Conservation (phyloP, 2,113 vertebrate species). For the Microtus ochrogaster region DNA sequence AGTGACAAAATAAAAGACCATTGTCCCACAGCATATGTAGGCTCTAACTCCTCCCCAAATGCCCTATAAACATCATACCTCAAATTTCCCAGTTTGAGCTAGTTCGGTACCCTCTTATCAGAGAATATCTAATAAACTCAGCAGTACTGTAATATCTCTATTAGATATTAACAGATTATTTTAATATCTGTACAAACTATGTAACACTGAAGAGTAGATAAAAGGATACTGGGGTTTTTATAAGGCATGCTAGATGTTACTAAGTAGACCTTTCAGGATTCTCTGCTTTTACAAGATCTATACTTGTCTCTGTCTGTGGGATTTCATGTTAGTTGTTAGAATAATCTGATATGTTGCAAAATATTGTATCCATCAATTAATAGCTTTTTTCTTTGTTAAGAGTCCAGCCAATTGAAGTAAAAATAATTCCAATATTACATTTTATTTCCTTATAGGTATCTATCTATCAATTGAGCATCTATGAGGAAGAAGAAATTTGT, state of each 20-base stretch:
- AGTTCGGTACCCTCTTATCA: not conserved
- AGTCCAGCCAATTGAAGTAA: not conserved
- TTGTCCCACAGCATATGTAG: not conserved
- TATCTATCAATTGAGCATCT: not conserved
- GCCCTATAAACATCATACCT: not conserved
- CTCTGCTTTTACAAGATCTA: not conserved
- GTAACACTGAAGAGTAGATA: not conserved
- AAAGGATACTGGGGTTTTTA: not conserved
- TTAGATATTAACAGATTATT: not conserved
- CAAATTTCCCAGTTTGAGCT: not conserved
- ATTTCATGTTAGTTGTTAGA: not conserved
- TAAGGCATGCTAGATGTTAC: not conserved
- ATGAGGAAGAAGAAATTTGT: not conserved
- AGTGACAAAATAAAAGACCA: too few species aligned
- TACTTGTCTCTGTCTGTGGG: not conserved
- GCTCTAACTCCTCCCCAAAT: not conserved
- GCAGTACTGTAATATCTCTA: not conserved
- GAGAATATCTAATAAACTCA: not conserved
- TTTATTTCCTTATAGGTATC: not conserved
- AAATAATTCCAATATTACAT: not conserved
- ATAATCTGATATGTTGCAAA: slow-evolving; percentile 13
- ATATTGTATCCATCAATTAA: not conserved
- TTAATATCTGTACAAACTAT: not conserved
- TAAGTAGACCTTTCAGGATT: not conserved
- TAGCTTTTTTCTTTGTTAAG: not conserved